phyloP scores from a whole-genome alignment of 2,113 vertebrate species.

The Cettia cetti region DNA sequence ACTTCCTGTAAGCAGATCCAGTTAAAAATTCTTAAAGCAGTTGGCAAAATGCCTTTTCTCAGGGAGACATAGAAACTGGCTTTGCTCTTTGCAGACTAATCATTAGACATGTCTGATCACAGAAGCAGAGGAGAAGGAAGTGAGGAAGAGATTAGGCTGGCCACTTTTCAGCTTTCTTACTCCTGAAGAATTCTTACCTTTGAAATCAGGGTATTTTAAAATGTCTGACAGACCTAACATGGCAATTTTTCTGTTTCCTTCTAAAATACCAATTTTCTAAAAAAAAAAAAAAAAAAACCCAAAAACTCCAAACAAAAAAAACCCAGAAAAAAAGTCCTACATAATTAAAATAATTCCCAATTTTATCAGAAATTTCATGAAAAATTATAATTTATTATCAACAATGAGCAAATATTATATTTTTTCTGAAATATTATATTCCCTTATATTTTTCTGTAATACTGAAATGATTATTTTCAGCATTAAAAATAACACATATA shows the following conservation, averaged over 20 bases:
- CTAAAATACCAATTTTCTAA: neutral
- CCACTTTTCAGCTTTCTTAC: neutral
- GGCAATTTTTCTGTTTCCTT: neutral
- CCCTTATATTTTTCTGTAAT: neutral
- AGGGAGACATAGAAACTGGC: neutral
- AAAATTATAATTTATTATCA: no score
- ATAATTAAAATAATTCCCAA: neutral
- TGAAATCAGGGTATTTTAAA: neutral
- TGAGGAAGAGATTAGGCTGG: slow-evolving; percentile 36
- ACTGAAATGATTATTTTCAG: neutral
- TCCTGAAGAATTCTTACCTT: neutral
- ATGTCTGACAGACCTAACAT: neutral
- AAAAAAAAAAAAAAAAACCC: neutral
- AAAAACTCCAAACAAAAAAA: neutral
- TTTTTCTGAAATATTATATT: no score
- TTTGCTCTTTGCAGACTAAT: neutral
- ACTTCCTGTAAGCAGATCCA: slow-evolving; percentile 7
- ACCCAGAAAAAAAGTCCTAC: neutral
- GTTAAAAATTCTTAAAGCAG: neutral
- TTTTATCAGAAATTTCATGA: neutral
- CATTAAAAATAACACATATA: neutral
- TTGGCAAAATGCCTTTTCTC: slow-evolving; percentile 18
- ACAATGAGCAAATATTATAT: neutral
- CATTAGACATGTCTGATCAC: neutral
- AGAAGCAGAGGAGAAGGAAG: slow-evolving; percentile 51